Evolutionary conservation across 23 tunicate species (phyloP).

Genomic region (Oikopleura dioica): DNA sequence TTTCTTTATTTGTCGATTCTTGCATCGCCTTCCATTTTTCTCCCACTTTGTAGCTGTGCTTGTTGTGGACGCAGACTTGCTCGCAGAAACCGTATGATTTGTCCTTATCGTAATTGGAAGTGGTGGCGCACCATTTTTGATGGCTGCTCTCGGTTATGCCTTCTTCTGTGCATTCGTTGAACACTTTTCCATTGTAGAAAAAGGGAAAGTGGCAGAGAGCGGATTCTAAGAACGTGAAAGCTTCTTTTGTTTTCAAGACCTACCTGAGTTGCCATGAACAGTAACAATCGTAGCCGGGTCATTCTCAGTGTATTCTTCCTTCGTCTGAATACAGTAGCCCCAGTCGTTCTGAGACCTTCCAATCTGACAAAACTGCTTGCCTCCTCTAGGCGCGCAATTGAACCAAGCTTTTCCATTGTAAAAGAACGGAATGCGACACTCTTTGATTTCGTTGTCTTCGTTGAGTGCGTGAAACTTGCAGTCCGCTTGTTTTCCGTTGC

Average conservation of each 20-base stretch:
- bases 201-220: conserved; percentile 51
- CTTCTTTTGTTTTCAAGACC: neutral
- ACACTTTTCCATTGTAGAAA: conserved; percentile 15
- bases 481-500: too few relatives aligned
- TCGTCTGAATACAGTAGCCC: neutral
- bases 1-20: too few relatives aligned
- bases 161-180: conserved; percentile 24
- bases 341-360: neutral
- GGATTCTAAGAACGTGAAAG: neutral
- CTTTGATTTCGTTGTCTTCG: too few relatives aligned
- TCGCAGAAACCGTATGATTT: conserved; percentile 26
- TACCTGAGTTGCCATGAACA: neutral
- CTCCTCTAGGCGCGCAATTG: neutral
- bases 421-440: neutral
- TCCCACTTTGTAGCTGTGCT: neutral
- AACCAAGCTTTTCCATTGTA: neutral
- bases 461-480: too few relatives aligned
- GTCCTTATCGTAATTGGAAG: conserved; percentile 29
- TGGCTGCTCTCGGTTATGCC: too few relatives aligned
- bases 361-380: neutral
- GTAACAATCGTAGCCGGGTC: neutral
- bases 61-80: neutral
- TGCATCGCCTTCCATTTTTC: neutral
- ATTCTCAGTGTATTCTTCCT: too few relatives aligned
- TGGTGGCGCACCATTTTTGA: conserved; percentile 36